Evolutionary conservation across 2,113 vertebrate species (phyloP), one percentile per base, ranked within the genome.

Genomic region (Aleadryas rufinucha): DNA sequence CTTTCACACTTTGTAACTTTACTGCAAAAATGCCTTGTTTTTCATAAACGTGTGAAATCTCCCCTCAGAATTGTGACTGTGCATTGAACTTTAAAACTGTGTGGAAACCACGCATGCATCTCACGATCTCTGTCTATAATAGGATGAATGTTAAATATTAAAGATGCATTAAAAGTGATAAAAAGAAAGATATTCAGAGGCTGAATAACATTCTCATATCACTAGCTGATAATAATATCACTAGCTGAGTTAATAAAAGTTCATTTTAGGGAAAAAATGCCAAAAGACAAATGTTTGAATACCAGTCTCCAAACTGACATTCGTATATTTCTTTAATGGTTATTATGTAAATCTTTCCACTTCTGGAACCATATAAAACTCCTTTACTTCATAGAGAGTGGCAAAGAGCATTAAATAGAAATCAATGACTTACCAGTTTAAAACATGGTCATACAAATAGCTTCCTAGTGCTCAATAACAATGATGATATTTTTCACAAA

Each of bases 1-100:
- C 94, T 98, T 98, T 98, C 98, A 98, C 98, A 98, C 98, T 98
- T 98, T 97, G 96, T 97, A 98, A 98, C 97, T 98, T 98, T 98
- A 98, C 97, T 98, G 98, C 97, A 98, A 98, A 98, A 98, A 96
- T 97, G 97, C 92, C 96, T 98, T 97, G 96, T 98, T 97, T 98
- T 98, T 96, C 96, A 97, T 98, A 97, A 98, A 98, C 21, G 98
- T 98, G 97, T 98, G 98, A 98, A 97, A 98, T 98, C 97, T 98
- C 97, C 98, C 97, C 95, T 98, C 97, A 98, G 98, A 98, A 97
- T 97, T 98, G 97, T 98, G 98, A 98, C 97, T 98, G 98, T 98
- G 98, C 98, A 98, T 82, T 98, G 98, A 98, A 98, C 98, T 98
- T 97, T 97, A 98, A 98, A 98, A 97, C 96, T 96, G 95, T 98